phyloP scores from a whole-genome alignment of 2,113 vertebrate genomes.

The Dendropsophus ebraccatus region DNA sequence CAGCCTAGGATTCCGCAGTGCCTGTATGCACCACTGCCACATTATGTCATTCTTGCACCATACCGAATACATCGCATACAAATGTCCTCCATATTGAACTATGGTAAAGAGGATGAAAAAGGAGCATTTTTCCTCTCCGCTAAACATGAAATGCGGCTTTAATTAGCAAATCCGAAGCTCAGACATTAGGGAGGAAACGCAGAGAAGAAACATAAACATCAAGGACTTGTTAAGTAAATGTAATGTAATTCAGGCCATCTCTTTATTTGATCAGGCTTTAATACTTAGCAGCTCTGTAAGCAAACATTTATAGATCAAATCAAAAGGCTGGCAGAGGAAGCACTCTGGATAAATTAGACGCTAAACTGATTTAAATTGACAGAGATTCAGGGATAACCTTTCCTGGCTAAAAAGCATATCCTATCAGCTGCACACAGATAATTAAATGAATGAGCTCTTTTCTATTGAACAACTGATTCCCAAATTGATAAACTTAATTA shows the following conservation, averaged over 20 bases:
- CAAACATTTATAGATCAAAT: constrained; percentile 72
- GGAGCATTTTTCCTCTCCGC: constrained; percentile 34
- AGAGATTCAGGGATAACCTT: constrained; percentile 81
- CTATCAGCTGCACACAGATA: constrained; percentile 75
- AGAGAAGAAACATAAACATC: constrained; percentile 56
- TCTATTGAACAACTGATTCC: constrained; percentile 79
- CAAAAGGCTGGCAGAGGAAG: constrained; percentile 68
- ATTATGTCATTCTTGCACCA: not conserved
- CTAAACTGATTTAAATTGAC: constrained; percentile 74
- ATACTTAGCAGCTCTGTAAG: constrained; percentile 73
- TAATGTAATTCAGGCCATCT: constrained; percentile 58
- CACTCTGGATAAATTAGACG: constrained; percentile 70
- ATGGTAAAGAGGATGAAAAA: constrained; percentile 33
- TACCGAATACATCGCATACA: not conserved
- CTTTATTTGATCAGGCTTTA: constrained; percentile 74
- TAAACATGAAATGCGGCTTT: constrained; percentile 47
- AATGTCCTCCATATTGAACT: constrained; percentile 17
- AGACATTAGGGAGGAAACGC: constrained; percentile 56
- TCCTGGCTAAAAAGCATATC: constrained; percentile 76
- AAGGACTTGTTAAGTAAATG: constrained; percentile 63
- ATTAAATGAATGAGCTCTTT: constrained; percentile 80
- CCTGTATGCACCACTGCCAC: not conserved
- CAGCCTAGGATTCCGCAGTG: not conserved
- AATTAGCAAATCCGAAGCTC: constrained; percentile 46
- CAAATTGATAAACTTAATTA: constrained; percentile 79